Evolutionary conservation across 2,888 invertebrate species (phyloP), one percentile per base, ranked within the genome.

Genomic region (Oxytorus armatus): DNA sequence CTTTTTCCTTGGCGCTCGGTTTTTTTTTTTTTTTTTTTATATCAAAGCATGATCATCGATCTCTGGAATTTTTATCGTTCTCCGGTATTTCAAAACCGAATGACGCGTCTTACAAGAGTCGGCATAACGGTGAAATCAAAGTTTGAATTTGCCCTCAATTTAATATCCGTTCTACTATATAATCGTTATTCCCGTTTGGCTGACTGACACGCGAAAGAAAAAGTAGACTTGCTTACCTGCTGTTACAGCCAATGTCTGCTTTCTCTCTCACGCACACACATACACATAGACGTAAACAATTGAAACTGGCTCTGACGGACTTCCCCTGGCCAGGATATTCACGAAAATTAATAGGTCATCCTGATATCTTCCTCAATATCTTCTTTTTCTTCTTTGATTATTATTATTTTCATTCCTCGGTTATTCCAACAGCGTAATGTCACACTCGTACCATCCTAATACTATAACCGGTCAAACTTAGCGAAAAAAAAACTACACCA

Each of bases 61-160:
- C 10, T 39, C n/a, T n/a, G n/a, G n/a, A n/a, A n/a, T 29, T 29
- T 29, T 44, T 42, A 10, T 11, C 16, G 47, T 47, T 11, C 44
- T 16, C 44, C 69, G 49, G 21, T 33, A n/a, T 55, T 61, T 53
- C 4, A 18, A 33, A 14, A 57, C n/a, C 21, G 16, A 11, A 29
- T 1, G 29, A 21, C 4, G 36, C 16, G 33, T 36, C 25, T 36
- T 49, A 55, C 74, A 29, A 36, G 4, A 23, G 53, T 2, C 39
- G 47, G 63, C 33, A 63, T 82, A 82, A 82, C 82, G 82, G 82
- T 81, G 47, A 65, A 81, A 61, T 61, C 42, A 76, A 74, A 78
- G 57, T 68, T 57, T 14, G 55, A 63, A 65, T 81, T 69, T 63
- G 73, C 36, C 80, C 80, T 63, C 68, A 51, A 77, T 81, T 36